Base-by-base conservation (phyloP, 1,140 invertebrate genomes). In the Brachionus angularis region DNA sequence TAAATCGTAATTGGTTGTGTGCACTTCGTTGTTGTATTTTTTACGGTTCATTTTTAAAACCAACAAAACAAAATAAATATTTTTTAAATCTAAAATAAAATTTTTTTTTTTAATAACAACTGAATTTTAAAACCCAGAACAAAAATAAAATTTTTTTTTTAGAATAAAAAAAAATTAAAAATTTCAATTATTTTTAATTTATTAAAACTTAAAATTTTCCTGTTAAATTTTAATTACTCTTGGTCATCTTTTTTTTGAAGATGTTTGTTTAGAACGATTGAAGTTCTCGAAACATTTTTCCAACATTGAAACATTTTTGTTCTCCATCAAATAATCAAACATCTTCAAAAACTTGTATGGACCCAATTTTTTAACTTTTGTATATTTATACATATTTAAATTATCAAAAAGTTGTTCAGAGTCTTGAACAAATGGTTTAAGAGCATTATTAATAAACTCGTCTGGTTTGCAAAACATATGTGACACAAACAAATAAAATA, bases 401-500 rank as follows among this genome's bases (percentile, higher is more conserved):
- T 18, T 5, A 10, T 67, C 31, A 16, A 46, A 14, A n/a, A 58
- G 3, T 16, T 1, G 5, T 10, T 58, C 53, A 3, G 33, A 50
- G n/a, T 67, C 47, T 47, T 67, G 33, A 10, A 50, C 23, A 67
- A 47, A 47, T 12, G 2, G 4, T 14, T 50, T 10, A 42, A 42
- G 39, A 10, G 39, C 39, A 42, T 10, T 16, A 16, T 42, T 10
- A 42, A 42, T 10, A 10, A 16, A 10, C 10, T 42, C 62, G 5
- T 5, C 33, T 27, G 29, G n/a, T 1, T 50, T 39, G 16, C 42
- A 47, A 67, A 34, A 67, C 23, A 67, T 5, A 46, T 49, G 33
- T 16, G 39, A 5, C 10, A 67, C 33, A 34, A 67, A 67, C 42
- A 50, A 47, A 49, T 67, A 50, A 47, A 67, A 67, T 12, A 67